These are phyloP conservation scores for Zoanthus sansibaricus DNA, from an alignment of 92 coral and sea anemone species.

Conservation along the genomic window DNA sequence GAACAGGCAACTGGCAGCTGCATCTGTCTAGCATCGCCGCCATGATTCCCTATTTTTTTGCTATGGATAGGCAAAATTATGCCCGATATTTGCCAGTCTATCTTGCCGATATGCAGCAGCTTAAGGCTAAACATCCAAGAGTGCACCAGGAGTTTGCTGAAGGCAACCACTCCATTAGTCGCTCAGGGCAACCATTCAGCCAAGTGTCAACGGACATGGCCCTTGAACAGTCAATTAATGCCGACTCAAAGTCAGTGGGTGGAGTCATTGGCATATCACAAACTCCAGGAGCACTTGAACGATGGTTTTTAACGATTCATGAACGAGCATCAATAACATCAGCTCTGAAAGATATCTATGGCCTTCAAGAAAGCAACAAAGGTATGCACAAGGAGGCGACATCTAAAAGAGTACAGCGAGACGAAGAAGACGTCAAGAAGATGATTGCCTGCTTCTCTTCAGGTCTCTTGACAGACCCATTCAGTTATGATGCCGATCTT, in stretches of 20 bases:
- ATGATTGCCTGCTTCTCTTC: not conserved
- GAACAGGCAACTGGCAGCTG: constrained; percentile 2
- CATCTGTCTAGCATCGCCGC: constrained; percentile 6
- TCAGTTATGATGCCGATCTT: constrained; percentile 26
- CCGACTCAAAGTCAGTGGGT: constrained; percentile 8
- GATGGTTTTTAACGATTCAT: constrained; percentile 16
- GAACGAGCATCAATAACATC: constrained; percentile 26
- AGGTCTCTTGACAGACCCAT: constrained; percentile 44
- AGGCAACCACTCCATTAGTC: constrained; percentile 41
- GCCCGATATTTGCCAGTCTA: constrained; percentile 46
- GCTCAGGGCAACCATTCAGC: constrained; percentile 38
- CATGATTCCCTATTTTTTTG: constrained; percentile 29
- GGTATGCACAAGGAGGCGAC: constrained; percentile 55
- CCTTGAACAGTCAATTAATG: not conserved
- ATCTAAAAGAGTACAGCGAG: constrained; percentile 33
- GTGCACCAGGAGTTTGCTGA: constrained; percentile 51
- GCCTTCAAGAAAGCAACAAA: constrained; percentile 46
- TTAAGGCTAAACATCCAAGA: constrained; percentile 32
- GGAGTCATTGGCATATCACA: constrained; percentile 50
- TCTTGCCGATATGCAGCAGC: constrained; percentile 56
- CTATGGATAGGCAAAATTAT: too few relatives aligned
- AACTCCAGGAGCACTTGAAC: constrained; percentile 23
- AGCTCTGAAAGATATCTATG: constrained; percentile 45
- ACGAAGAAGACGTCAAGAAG: constrained; percentile 54
- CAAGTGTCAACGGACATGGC: not conserved